phyloP scores from a whole-genome alignment of 1,140 invertebrate species.

The Carposina sasakii region DNA sequence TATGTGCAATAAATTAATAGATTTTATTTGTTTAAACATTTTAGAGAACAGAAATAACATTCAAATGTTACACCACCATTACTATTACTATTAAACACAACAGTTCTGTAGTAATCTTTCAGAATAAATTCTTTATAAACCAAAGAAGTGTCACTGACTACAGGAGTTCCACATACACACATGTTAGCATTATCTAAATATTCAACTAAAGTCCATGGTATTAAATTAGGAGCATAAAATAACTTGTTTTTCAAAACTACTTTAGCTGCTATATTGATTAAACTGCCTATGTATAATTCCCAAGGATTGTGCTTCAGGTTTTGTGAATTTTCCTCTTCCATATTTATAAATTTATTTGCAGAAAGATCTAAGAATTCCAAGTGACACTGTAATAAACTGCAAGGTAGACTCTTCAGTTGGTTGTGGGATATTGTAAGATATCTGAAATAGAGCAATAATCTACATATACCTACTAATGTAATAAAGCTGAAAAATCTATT shows the following conservation, averaged over 20 bases:
- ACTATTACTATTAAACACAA: constrained; percentile 57
- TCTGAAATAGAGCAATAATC: constrained; percentile 42
- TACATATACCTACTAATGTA: too few relatives aligned
- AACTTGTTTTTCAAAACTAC: constrained; percentile 59
- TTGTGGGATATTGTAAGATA: constrained; percentile 72
- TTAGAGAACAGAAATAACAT: constrained; percentile 75
- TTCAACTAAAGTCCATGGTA: constrained; percentile 75
- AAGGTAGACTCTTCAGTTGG: constrained; percentile 69
- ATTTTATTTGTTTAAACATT: constrained; percentile 57
- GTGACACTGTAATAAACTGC: constrained; percentile 70
- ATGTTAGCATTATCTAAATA: constrained; percentile 76
- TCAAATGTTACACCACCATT: constrained; percentile 66
- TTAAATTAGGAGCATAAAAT: constrained; percentile 72
- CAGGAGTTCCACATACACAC: constrained; percentile 76
- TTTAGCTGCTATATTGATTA: constrained; percentile 48
- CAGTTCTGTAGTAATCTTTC: constrained; percentile 56
- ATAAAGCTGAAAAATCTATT: too few relatives aligned
- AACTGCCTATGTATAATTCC: constrained; percentile 55
- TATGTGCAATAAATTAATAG: constrained; percentile 7
- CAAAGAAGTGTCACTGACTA: constrained; percentile 68
- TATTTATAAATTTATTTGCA: constrained; percentile 64
- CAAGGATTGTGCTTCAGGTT: constrained; percentile 50
- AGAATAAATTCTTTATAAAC: constrained; percentile 49
- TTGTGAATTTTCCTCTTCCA: constrained; percentile 37
- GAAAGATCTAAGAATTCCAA: constrained; percentile 74